Percentiles rank a stretch among this genome's conserved stretches.
phyloP scores from a whole-genome alignment of 2,113 vertebrate genomes.

The Hassar affinis region DNA sequence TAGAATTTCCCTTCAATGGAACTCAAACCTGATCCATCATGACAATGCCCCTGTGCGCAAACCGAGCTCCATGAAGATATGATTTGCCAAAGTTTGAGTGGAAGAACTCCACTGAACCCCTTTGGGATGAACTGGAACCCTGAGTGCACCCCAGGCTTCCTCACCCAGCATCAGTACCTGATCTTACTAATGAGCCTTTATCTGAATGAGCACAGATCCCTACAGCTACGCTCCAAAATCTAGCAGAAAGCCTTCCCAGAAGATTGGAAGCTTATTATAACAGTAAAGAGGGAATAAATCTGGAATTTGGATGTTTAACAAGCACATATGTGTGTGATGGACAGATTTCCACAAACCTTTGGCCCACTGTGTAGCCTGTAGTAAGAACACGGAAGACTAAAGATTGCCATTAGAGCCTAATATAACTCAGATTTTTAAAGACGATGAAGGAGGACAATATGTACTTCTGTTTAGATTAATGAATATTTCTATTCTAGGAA shows the following conservation, averaged over 20 bases:
- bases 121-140: not conserved
- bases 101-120: not conserved
- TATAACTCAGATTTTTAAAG: not conserved
- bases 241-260: not conserved
- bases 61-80: not conserved
- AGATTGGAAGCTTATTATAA: not conserved
- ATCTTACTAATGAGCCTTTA: not conserved
- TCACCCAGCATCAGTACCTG: too few species aligned
- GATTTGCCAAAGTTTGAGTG: not conserved
- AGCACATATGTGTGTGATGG: not conserved
- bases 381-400: too few species aligned
- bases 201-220: not conserved
- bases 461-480: too few species aligned
- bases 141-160: not conserved
- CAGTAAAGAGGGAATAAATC: not conserved
- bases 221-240: not conserved
- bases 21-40: too few species aligned
- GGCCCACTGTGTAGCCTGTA: too few species aligned
- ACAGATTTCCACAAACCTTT: too few species aligned
- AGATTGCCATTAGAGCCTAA: too few species aligned
- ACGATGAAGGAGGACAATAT: not conserved
- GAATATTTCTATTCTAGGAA: too few species aligned
- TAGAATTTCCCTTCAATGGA: not conserved
- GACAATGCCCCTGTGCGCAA: not conserved
- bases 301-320: too few species aligned